Evolutionary conservation across 2,797 vertebrate species (phyloP).

Genomic region (Clarias pachynema): DNA sequence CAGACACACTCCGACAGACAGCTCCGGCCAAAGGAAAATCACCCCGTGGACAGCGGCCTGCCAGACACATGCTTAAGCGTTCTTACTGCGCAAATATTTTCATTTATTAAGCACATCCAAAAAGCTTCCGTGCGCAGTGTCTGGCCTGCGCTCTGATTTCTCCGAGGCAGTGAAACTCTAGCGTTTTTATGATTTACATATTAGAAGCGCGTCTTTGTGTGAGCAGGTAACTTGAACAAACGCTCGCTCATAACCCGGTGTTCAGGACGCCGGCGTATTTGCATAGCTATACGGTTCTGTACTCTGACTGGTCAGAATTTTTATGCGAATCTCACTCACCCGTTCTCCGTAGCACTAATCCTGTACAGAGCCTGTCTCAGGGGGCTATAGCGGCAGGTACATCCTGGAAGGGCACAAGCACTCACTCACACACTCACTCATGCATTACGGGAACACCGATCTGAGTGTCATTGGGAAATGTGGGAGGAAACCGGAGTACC

Average conservation of each 20-base stretch:
- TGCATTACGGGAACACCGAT: no score
- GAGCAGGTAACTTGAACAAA: conserved; percentile 3
- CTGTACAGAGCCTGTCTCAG: no score
- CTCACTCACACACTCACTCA: no score
- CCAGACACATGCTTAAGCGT: conserved; percentile 37
- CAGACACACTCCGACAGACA: conserved; percentile 14
- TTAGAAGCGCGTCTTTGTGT: conserved; percentile 33
- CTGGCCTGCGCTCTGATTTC: conserved; percentile 20
- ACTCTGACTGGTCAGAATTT: not conserved
- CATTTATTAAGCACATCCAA: conserved; percentile 46
- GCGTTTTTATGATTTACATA: conserved; percentile 41
- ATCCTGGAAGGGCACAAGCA: no score
- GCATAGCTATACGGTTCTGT: not conserved
- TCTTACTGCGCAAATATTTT: conserved; percentile 52
- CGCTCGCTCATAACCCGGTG: conserved; percentile 11
- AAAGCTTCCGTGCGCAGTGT: conserved; percentile 32
- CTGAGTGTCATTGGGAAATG: no score
- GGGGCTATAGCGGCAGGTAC: no score
- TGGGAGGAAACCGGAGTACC: no score
- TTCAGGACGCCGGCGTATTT: not conserved
- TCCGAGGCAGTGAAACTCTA: conserved; percentile 38
- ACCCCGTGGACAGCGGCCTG: conserved; percentile 43
- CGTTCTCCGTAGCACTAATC: no score
- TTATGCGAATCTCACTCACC: not conserved
- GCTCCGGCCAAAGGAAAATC: conserved; percentile 45